Base-by-base conservation (phyloP, 2,888 invertebrate genomes). In the Cheiracanthium punctorium region DNA sequence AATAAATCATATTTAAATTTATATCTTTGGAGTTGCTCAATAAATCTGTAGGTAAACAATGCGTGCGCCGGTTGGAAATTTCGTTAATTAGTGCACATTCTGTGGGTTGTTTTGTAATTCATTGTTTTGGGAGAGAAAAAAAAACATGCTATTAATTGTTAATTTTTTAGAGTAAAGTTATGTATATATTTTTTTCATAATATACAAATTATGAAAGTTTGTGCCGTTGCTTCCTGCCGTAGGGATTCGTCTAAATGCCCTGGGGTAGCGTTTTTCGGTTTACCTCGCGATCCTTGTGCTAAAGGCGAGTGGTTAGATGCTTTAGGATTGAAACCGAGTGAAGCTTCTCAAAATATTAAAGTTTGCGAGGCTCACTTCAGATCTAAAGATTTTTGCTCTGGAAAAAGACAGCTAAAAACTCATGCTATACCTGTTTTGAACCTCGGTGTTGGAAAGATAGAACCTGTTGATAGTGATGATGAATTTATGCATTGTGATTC, bases 301-400 rank as follows among this genome's bases (percentile, higher is more conserved):
- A 33, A 33, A 48, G 70, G 69, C 14, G 71, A 82, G 33, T 87
- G 87, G 87, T 29, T 87, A 0, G 79, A 82, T 58, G n/a, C 58
- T 12, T 43, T 82, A 8, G 87, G 70, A 14, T 8, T 79, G 4
- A 67, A 70, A 24, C 5, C 7, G 0, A 17, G 7, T 41, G 65
- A 70, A 7, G 32, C 28, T 10, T 14, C 64, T n/a, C 20, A n/a
- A 17, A 67, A 17, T 28, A 64, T 20, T n/a, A 64, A 70, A 69
- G 74, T 82, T 17, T 82, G 87, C 67, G 76, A 80, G 32, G 1
- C 64, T 32, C 87, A 87, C 70, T 82, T 82, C 70, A 82, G 72
- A 37, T 20, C 67, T 0, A 82, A 79, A 70, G 87, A 87, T 64
- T 70, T 79, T 79, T n/a, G 58, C n/a, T n/a, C 67, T 10, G 79